Evolutionary conservation across 1,140 invertebrate genomes (phyloP), one percentile per base, ranked within the genome.

Genomic region (Diabrotica undecimpunctata): DNA sequence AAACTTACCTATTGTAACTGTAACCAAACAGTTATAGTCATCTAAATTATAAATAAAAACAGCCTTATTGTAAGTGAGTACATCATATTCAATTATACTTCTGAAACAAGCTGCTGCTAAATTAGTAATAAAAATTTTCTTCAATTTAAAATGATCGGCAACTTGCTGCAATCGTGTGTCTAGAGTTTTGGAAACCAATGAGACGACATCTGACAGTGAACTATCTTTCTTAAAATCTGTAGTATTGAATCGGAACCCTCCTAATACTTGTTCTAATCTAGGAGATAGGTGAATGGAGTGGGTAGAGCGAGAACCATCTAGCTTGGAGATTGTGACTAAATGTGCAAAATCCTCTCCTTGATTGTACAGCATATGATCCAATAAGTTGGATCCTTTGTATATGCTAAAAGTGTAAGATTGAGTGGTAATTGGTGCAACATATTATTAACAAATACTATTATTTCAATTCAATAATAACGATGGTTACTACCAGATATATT

Each of bases 61-160:
- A 14, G 72, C 71, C 64, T 73, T 74, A 39, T 64, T 68, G 57
- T 75, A 78, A n/a, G 64, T 66, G 13, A 66, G 56, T 61, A 62
- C 65, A 65, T 80, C 77, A 68, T 77, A 79, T 70, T 79, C 78
- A 6, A 80, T 51, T 41, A 79, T 67, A 56, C 67, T 72, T 53
- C 60, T 53, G 7, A 67, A 62, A 64, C 74, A 70, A n/a, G 64
- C 46, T 11, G 70, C 68, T n/a, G 75, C 66, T 25, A 80, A 64
- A 35, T 64, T 59, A 13, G 65, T 68, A 25, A 78, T 63, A 62
- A 70, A 80, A 41, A 76, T 62, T 53, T 76, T 75, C 58, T 75
- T 77, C 13, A 68, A 60, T 51, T 75, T 69, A 60, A 71, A 72
- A 46, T 75, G 67, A 25, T 67, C 58, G 12, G 63, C 62, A 56